Base-by-base conservation (phyloP, 2,797 vertebrate genomes). In the Hippoglossus hippoglossus region DNA sequence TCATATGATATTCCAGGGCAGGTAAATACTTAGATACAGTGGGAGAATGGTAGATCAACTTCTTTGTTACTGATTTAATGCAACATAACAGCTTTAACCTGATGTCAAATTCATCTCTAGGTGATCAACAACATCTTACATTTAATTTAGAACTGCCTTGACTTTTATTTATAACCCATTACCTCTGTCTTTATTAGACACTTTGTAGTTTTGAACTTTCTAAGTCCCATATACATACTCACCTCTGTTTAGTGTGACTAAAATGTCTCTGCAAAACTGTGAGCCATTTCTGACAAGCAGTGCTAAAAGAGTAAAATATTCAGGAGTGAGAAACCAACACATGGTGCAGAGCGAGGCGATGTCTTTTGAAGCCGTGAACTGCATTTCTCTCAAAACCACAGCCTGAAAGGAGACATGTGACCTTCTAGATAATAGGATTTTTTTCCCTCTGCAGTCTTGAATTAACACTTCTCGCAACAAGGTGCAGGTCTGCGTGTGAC, bases 321-420 rank as follows among this genome's bases (percentile, higher is more conserved):
- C 51, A 80, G 86, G 85, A 89, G 83, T 68, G 79, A 85, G 80
- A 88, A 87, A 85, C 77, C 79, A 79, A 74, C 67, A 69, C 63
- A 63, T 53, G 36, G 73, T 83, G 91, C 80, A 85, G 61, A 75
- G 75, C 16, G 39, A 73, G 67, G 50, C 62, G 49, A 61, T 69
- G 79, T 82, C 81, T 56, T 92, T 87, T 91, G 90, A 91, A 90
- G 90, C 81, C n/a, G 71, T 80, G 63, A 88, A 88, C 61, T 86
- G 86, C 83, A 80, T 58, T 59, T 67, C 67, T 84, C 65, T 87
- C 53, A 76, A 91, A 91, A 90, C 91, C 89, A 90, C 90, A 91
- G 76, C 76, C 75, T 71, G 69, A 85, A 84, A 84, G 46, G 15
- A 89, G 85, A 80, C 85, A 84, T 84, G 89, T 85, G 90, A 91